A percentile compares a stretch with the other conserved stretches of the same genome.
Evolutionary conservation across 2,113 vertebrate species (phyloP).

Genomic region (Todiramphus chloris): DNA sequence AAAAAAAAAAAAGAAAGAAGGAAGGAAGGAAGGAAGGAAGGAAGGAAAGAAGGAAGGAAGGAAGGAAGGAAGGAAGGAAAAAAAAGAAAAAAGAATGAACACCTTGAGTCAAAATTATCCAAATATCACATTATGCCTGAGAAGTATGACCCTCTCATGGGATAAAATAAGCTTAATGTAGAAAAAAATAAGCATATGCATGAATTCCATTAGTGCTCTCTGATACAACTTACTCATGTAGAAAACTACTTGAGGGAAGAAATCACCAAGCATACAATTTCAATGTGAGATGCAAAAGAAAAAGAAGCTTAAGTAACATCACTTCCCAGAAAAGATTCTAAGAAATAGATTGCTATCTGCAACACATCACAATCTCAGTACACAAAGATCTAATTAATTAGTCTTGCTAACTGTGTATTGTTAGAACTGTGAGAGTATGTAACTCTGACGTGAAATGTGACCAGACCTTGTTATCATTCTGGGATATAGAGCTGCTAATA

Average conservation of each 20-base stretch:
- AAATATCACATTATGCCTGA: constrained; percentile 49
- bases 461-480: not conserved
- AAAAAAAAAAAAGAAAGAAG: not conserved
- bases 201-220: constrained; percentile 35
- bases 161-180: constrained; percentile 60
- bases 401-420: not conserved
- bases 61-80: too few species aligned
- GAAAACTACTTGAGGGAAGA: constrained; percentile 66
- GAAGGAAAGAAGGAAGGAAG: not conserved
- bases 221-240: constrained; percentile 48
- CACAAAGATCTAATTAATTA: not conserved
- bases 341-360: constrained; percentile 1
- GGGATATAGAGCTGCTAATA: not conserved
- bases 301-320: not conserved
- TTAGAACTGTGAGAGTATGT: not conserved
- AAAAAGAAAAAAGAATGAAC: not conserved
- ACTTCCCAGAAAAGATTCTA: constrained; percentile 26
- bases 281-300: constrained; percentile 35
- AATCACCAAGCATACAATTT: constrained; percentile 33
- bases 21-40: too few species aligned
- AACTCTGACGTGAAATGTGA: constrained; percentile 12
- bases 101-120: constrained; percentile 49
- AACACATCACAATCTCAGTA: not conserved
- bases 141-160: constrained; percentile 22
- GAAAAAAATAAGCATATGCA: constrained; percentile 57